Base-by-base conservation (phyloP, 2,113 vertebrate genomes). In the Ursus arctos region DNA sequence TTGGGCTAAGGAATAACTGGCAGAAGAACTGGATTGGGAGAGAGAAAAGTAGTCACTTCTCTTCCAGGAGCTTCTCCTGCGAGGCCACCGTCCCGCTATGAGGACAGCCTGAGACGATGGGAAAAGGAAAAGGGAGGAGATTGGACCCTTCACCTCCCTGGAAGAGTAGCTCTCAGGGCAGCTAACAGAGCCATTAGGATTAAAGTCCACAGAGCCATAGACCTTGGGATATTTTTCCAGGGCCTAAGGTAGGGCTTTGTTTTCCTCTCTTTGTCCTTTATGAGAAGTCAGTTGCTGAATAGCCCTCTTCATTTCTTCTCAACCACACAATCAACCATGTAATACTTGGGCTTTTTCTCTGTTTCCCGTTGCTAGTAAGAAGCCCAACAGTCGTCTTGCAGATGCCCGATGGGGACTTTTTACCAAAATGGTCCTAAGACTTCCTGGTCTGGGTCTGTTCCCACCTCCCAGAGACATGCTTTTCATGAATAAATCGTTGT, bases 251-350 rank as follows among this genome's bases (percentile, higher is more conserved):
- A 40, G 74, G 10, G 43, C 28, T 92, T 67, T 77, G 43, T 81
- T 91, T 43, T 87, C 61, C 43, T 91, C 93, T 95, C n/a, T 91
- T 72, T 95, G n/a, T 90, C 19, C 26, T 69, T 96, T 87, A 77
- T 76, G 31, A 89, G 21, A 92, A 96, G 65, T 65, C 53, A 89
- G 49, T 65, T 69, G 55, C 36, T 95, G 57, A 63, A 77, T 61
- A 94, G 77, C 91, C 21, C 18, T 47, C 26, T 92, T 22, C 19
- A 7, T 79, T 88, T 96, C 59, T 95, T 92, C 61, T 85, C 9
- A 47, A 43, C 26, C 24, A 40, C 16, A 71, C 6, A 53, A 67
- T 19, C 18, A 79, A 26, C 11, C n/a, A 18, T 14, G 6, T 43
- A 33, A 4, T 9, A 24, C 5, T 59, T 74, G 43, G 59, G 55